phyloP scores from a whole-genome alignment of 2,113 vertebrate genomes.

The Peromyscus maniculatus region DNA sequence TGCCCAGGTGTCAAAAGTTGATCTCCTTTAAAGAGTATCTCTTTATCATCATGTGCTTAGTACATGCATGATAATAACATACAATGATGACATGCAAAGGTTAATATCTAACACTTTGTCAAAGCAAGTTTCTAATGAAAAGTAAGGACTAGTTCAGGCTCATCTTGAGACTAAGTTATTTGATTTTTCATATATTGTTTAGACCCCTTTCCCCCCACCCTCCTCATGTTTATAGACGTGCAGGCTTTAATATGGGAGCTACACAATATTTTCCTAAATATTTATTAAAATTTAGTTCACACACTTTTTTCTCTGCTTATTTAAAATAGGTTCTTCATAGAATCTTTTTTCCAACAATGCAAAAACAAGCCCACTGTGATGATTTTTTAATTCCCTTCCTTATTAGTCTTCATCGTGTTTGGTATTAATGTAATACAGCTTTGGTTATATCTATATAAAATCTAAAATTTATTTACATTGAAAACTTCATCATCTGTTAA shows the following conservation, averaged over 20 bases:
- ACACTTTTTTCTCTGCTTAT: constrained; percentile 51
- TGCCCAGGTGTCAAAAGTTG: background rate
- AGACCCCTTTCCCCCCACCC: constrained; percentile 1
- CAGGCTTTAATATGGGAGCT: background rate
- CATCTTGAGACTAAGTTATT: background rate
- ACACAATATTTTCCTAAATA: background rate
- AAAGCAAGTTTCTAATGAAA: background rate
- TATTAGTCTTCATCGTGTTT: background rate
- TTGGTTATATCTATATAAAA: background rate
- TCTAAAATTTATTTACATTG: constrained; percentile 39
- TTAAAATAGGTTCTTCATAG: constrained; percentile 4
- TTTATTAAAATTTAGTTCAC: background rate
- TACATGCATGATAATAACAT: background rate
- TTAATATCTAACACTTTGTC: background rate
- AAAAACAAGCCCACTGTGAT: background rate
- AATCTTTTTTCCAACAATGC: background rate
- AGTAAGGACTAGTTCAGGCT: background rate
- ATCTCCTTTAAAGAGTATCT: background rate
- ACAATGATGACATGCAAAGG: background rate
- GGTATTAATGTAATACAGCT: background rate
- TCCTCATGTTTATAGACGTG: background rate
- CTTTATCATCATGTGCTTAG: background rate
- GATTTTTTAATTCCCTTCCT: constrained; percentile 35
- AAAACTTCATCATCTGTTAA: constrained; percentile 38
- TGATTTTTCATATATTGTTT: background rate